These are phyloP conservation scores for Ceratina calcarata DNA, from an alignment of 1,140 invertebrate genomes.

Conservation along the genomic window DNA sequence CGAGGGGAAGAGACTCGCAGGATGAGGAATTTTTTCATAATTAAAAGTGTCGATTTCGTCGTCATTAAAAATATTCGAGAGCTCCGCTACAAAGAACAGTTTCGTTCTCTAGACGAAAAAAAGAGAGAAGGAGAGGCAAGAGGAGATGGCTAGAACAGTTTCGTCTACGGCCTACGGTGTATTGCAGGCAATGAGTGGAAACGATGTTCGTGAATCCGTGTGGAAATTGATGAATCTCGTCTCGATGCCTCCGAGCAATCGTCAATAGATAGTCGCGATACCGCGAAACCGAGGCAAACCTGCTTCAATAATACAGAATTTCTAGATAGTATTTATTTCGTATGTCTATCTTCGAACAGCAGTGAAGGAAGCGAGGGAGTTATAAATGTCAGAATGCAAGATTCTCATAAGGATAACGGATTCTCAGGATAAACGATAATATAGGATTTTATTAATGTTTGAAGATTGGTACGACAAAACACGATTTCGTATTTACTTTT, in stretches of 20 bases:
- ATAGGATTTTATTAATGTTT: too few relatives aligned
- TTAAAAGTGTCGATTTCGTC: constrained; percentile 64
- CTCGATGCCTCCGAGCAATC: constrained; percentile 60
- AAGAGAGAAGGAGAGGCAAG: constrained; percentile 21
- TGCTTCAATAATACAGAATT: constrained; percentile 43
- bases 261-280: constrained; percentile 59
- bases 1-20: neutral
- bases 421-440: too few relatives aligned
- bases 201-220: constrained; percentile 62
- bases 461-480: too few relatives aligned
- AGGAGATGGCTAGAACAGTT: constrained; percentile 36
- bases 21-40: constrained; percentile 40
- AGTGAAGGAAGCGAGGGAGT: neutral
- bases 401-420: too few relatives aligned
- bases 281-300: constrained; percentile 25
- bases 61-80: constrained; percentile 58
- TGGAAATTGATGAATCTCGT: constrained; percentile 74
- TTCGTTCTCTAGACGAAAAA: constrained; percentile 45
- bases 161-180: constrained; percentile 57
- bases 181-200: constrained; percentile 44
- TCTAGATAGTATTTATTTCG: constrained; percentile 9
- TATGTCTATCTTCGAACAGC: neutral
- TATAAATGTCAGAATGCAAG: neutral
- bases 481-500: too few relatives aligned
- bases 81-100: constrained; percentile 45